These are phyloP conservation scores for Thymallus thymallus DNA, from an alignment of 2,113 vertebrate genomes.

Conservation along the genomic window DNA sequence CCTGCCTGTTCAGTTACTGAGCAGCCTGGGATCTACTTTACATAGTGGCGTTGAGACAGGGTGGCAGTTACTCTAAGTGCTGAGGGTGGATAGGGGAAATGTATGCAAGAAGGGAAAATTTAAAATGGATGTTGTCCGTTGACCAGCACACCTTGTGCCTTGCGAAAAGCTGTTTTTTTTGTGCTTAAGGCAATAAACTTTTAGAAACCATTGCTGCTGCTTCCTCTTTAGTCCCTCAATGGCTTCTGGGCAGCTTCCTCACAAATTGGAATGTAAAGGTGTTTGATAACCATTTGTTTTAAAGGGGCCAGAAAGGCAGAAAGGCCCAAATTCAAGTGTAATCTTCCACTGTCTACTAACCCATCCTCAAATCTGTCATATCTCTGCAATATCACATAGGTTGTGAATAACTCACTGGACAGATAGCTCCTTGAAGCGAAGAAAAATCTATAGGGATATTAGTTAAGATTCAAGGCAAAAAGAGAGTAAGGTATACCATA, in stretches of 20 bases:
- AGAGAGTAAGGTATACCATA: background rate
- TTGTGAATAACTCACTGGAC: too few relatives aligned
- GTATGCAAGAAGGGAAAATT: background rate
- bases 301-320: background rate
- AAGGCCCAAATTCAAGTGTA: background rate
- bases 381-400: too few relatives aligned
- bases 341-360: background rate
- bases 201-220: background rate
- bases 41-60: background rate
- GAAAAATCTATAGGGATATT: background rate
- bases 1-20: conserved; percentile 15
- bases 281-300: background rate
- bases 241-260: background rate
- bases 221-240: background rate
- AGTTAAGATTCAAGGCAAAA: background rate
- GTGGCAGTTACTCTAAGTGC: background rate
- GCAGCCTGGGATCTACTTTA: conserved; percentile 7
- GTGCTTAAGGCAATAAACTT: background rate
- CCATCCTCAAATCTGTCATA: background rate
- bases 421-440: background rate
- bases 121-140: background rate
- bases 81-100: conserved; percentile 2
- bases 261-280: background rate
- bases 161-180: background rate
- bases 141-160: background rate